Evolutionary conservation across 2,888 invertebrate species (phyloP).

Genomic region (Tuta absoluta): DNA sequence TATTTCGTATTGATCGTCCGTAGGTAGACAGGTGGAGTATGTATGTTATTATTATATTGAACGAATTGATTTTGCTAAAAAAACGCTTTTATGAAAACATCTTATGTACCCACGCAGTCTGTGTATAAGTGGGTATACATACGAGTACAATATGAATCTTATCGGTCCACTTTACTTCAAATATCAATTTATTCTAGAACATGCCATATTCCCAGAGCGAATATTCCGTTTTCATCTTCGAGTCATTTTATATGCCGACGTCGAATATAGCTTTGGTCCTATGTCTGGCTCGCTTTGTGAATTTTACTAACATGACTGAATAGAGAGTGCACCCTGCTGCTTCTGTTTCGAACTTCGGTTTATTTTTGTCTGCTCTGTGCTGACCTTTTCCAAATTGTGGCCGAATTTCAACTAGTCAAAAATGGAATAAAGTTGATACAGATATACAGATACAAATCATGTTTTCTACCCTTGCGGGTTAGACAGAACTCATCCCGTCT

Average conservation of each 20-base stretch:
- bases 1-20: not conserved
- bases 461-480: no score
- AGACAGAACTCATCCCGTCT: no score
- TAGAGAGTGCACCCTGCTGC: conserved; percentile 35
- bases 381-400: conserved; percentile 26
- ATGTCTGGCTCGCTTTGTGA: conserved; percentile 45
- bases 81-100: no score
- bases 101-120: no score
- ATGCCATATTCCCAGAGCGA: not conserved
- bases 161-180: not conserved
- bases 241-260: conserved; percentile 24
- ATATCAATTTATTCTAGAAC: not conserved
- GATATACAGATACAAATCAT: no score
- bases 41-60: no score
- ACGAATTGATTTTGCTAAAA: no score
- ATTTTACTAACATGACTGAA: conserved; percentile 48
- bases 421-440: not conserved
- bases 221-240: conserved; percentile 7
- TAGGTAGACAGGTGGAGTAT: no score
- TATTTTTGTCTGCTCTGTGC: conserved; percentile 44
- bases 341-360: conserved; percentile 37
- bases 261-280: conserved; percentile 38
- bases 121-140: no score
- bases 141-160: no score
- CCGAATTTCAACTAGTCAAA: conserved; percentile 15